Base-by-base conservation (phyloP, 2,888 invertebrate species). In the Choreutis nemorana region DNA sequence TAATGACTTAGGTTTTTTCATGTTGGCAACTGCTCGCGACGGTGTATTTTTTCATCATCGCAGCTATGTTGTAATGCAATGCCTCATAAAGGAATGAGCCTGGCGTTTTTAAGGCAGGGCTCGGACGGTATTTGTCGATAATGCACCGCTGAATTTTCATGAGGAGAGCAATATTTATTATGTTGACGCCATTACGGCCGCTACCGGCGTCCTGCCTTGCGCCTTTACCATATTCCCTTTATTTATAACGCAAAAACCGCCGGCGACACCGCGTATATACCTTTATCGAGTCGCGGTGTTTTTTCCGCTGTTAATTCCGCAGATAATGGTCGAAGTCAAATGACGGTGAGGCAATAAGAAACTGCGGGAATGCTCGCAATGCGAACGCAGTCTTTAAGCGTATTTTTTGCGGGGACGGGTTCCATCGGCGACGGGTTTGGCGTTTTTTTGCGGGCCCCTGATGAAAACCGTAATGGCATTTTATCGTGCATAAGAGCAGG, bases 401-500 rank as follows among this genome's bases (percentile, higher is more conserved):
- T 47, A 50, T 65, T 75, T 75, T 68, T 75, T 68, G 55, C 39
- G 31, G 39, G 50, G 57, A 55, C 63, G 52, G 58, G 62, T 62
- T 70, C 62, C 61, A 60, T 45, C 63, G 63, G 56, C 67, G 63
- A 61, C 65, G 47, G 61, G 56, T 68, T 62, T 64, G 62, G 60
- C 50, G 42, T 54, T 71, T 73, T 77, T 77, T 77, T 75, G 60
- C 61, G 54, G 51, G 60, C 50, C 56, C 55, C 57, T 64, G 62
- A 73, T 73, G 75, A 77, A 77, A 77, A 77, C 75, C 73, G 67
- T 77, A 77, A 77, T 75, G 73, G 77, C 77, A 77, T 77, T 75
- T 77, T 75, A 73, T 75, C 68, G 73, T 75, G 73, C 75, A 75
- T 77, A 75, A 72, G 65, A 71, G 72, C 61, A 55, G 63, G 49